These are phyloP conservation scores for Halcyon chelicuti DNA, from an alignment of 2,797 vertebrate species.

Conservation along the genomic window DNA sequence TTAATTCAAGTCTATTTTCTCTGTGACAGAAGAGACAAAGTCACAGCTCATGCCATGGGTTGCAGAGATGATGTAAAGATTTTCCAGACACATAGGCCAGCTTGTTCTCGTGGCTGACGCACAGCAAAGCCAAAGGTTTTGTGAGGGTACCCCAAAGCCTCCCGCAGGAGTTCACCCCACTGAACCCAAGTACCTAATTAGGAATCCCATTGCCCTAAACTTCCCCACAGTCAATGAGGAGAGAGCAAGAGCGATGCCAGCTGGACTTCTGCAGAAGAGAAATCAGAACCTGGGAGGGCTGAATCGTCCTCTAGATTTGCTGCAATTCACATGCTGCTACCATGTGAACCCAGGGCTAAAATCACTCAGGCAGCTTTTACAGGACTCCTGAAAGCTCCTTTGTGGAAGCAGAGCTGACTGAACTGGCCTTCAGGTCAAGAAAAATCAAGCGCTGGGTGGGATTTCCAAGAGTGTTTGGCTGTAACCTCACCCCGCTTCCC, in stretches of 20 bases:
- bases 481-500: background rate
- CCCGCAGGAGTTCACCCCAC: background rate
- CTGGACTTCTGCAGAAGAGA: background rate
- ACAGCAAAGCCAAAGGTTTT: background rate
- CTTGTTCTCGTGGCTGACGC: background rate
- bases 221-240: background rate
- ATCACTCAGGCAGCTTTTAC: background rate
- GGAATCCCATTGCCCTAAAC: background rate
- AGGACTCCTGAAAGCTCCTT: conserved; percentile 43
- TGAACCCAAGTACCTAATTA: background rate
- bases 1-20: background rate
- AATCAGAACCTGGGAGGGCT: background rate
- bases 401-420: conserved; percentile 28
- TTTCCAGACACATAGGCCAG: background rate
- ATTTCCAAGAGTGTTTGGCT: conserved; percentile 35
- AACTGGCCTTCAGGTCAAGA: conserved; percentile 21
- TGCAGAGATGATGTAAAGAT: background rate
- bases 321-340: conserved; percentile 8
- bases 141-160: background rate
- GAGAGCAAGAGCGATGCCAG: background rate
- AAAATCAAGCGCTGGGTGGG: conserved; percentile 34
- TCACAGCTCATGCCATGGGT: background rate
- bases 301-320: background rate
- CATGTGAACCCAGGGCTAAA: conserved; percentile 42
- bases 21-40: background rate